A percentile compares a stretch with the other conserved stretches of the same genome.
These are phyloP conservation scores for Calyptommatus sinebrachiatus DNA, from an alignment of 2,113 vertebrate species.

Conservation along the genomic window DNA sequence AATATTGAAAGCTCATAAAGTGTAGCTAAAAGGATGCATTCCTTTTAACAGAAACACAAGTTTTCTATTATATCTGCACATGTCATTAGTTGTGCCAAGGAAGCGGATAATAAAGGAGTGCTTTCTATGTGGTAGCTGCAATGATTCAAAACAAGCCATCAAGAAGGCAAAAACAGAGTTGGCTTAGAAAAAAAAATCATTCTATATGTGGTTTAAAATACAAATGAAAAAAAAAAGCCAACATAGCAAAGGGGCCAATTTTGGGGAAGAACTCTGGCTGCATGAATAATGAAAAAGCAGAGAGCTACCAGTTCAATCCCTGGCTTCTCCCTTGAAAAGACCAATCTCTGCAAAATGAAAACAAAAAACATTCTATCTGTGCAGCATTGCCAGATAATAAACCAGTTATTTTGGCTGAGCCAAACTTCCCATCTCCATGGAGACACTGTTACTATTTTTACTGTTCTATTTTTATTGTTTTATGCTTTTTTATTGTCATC, in stretches of 20 bases:
- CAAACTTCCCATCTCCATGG: no score
- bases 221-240: neutral
- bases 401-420: no score
- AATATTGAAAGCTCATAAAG: constrained; percentile 13
- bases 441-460: no score
- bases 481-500: no score
- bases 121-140: neutral
- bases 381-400: no score
- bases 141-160: neutral
- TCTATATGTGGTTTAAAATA: neutral
- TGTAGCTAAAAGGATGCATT: neutral
- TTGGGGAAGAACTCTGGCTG: neutral
- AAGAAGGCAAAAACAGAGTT: neutral
- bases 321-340: no score
- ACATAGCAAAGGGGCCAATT: neutral
- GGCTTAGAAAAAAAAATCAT: neutral
- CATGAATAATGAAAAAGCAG: neutral
- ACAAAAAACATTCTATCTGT: no score
- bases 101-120: neutral
- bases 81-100: neutral
- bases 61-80: neutral
- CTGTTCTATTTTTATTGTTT: no score
- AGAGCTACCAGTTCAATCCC: no score
- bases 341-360: no score
- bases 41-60: neutral